Conservation (phyloP, 2,888 invertebrate species). For the Pedicia rivosa region DNA sequence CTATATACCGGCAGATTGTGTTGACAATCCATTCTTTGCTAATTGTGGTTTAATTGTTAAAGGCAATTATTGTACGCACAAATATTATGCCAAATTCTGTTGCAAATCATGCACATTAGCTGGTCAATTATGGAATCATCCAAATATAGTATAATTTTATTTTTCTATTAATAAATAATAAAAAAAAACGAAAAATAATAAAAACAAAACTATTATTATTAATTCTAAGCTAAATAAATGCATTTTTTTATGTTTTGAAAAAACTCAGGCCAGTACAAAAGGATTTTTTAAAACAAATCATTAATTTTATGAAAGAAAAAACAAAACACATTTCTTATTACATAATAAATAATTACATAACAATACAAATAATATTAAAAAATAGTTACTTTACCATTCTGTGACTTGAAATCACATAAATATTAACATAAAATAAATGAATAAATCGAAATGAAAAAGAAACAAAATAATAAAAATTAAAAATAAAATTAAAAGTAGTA, state of each 20-base stretch:
- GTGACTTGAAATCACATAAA: no score
- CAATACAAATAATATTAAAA: no score
- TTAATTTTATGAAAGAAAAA: no score
- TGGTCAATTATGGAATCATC: slow-evolving; percentile 40
- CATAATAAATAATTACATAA: no score
- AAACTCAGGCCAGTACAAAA: not conserved
- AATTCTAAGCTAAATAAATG: not conserved
- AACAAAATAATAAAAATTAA: not conserved
- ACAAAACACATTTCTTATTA: not conserved
- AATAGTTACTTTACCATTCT: no score
- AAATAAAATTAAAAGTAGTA: not conserved
- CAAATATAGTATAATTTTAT: not conserved
- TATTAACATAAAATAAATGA: no score
- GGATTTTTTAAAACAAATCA: not conserved
- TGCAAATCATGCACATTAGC: slow-evolving; percentile 84
- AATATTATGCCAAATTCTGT: slow-evolving; percentile 86
- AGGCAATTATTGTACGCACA: slow-evolving; percentile 71
- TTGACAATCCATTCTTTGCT: slow-evolving; percentile 76
- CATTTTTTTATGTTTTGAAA: not conserved
- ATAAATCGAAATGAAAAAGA: not conserved
- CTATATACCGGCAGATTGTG: slow-evolving; percentile 63
- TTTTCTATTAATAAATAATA: not conserved
- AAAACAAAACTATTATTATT: not conserved
- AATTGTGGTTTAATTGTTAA: slow-evolving; percentile 78
- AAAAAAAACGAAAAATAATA: not conserved